Conservation (phyloP, 2,888 invertebrate species). For the Cheilosia grossa region DNA sequence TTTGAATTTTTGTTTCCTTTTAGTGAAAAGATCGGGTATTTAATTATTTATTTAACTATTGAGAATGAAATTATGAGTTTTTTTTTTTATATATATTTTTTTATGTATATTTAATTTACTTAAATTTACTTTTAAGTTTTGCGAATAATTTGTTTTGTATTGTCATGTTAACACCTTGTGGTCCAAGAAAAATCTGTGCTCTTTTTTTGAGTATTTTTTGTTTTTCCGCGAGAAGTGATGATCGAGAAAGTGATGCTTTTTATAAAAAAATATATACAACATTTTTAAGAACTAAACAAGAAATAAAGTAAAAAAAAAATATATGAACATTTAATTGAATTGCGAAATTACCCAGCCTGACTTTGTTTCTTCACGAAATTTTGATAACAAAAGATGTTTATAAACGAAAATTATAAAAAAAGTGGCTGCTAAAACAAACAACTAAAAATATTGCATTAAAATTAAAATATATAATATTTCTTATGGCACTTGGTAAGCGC, state of each 20-base stretch:
- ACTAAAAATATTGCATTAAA: conserved; percentile 32
- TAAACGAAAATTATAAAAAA: conserved; percentile 19
- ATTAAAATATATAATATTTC: conserved; percentile 59
- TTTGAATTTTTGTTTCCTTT: conserved; percentile 23
- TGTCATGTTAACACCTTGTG: conserved; percentile 78
- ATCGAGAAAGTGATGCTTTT: conserved; percentile 49
- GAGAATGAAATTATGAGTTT: conserved; percentile 50
- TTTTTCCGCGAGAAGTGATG: conserved; percentile 55
- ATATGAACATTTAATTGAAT: conserved; percentile 53
- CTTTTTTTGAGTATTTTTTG: conserved; percentile 54
- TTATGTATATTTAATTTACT: conserved; percentile 66
- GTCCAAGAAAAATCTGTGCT: conserved; percentile 76
- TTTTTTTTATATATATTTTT: conserved; percentile 26
- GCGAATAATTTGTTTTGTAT: conserved; percentile 74
- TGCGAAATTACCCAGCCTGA: conserved; percentile 76
- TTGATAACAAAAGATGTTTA: conserved; percentile 46
- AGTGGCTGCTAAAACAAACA: conserved; percentile 31
- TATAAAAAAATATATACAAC: conserved; percentile 28
- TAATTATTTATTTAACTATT: conserved; percentile 50
- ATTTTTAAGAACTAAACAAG: conserved; percentile 27
- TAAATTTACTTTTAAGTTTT: conserved; percentile 61
- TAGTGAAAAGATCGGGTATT: conserved; percentile 34
- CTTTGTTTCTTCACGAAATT: conserved; percentile 56
- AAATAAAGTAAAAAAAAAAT: conserved; percentile 23
- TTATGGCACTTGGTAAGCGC: conserved; percentile 64